A percentile compares a stretch with the other conserved stretches of the same genome.
Evolutionary conservation across 2,797 vertebrate genomes (phyloP).

Genomic region (Triplophysa bombifrons): DNA sequence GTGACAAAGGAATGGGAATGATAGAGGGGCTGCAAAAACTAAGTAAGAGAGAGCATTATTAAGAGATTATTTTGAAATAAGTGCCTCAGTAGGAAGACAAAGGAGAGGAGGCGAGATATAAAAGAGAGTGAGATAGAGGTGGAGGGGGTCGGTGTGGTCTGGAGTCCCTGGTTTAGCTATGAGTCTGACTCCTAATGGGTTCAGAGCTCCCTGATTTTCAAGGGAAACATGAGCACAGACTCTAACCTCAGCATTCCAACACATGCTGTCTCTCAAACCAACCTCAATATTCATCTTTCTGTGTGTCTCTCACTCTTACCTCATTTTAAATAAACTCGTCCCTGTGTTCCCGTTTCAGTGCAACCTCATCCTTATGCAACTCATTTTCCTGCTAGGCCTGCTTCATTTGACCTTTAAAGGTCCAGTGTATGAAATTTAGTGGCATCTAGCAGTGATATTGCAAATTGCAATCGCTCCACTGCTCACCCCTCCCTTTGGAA

Average conservation of each 20-base stretch:
- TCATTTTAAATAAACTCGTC: constrained; percentile 35
- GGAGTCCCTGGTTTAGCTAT: constrained; percentile 47
- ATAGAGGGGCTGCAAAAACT: constrained; percentile 48
- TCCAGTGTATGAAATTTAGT: too few relatives aligned
- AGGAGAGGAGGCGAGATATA: constrained; percentile 23
- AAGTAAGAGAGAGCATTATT: constrained; percentile 53
- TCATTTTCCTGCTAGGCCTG: background rate
- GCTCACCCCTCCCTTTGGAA: too few relatives aligned
- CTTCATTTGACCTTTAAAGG: background rate
- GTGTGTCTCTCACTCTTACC: constrained; percentile 23
- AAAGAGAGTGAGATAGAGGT: constrained; percentile 2
- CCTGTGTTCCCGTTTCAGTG: background rate
- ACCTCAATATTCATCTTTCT: constrained; percentile 19
- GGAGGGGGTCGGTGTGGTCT: constrained; percentile 36
- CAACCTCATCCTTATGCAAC: background rate
- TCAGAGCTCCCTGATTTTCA: constrained; percentile 47
- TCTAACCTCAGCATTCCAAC: constrained; percentile 48
- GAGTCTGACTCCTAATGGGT: constrained; percentile 51
- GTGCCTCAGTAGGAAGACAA: constrained; percentile 48
- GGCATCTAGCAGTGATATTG: too few relatives aligned
- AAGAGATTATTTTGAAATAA: constrained; percentile 54
- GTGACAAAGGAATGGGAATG: constrained; percentile 50
- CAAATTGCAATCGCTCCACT: too few relatives aligned
- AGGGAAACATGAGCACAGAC: constrained; percentile 50
- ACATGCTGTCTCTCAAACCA: constrained; percentile 30